These are phyloP conservation scores for Cepphus grylle DNA, from an alignment of 2,113 vertebrate species.

Conservation along the genomic window DNA sequence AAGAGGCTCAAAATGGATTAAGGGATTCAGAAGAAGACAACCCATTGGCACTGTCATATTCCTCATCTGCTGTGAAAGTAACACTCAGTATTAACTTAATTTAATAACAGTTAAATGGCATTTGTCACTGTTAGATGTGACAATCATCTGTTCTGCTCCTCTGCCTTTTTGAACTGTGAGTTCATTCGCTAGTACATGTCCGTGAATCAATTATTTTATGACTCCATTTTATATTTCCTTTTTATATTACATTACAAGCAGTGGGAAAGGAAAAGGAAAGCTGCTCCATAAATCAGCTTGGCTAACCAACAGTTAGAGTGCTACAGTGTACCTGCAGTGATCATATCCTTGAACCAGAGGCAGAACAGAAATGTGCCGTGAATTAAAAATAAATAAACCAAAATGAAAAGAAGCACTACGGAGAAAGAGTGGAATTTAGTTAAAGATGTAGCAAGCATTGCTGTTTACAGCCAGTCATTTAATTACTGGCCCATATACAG, in stretches of 20 bases:
- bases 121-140: conserved; percentile 64
- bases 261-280: conserved; percentile 40
- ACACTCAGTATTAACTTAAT: conserved; percentile 32
- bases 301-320: conserved; percentile 6
- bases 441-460: neutral
- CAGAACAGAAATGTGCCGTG: conserved; percentile 10
- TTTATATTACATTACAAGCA: conserved; percentile 46
- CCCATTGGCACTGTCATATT: neutral
- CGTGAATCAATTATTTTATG: conserved; percentile 70
- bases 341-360: conserved; percentile 40
- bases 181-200: conserved; percentile 50
- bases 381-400: conserved; percentile 51
- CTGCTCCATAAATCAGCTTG: conserved; percentile 49
- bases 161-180: conserved; percentile 53
- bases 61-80: conserved; percentile 34
- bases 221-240: conserved; percentile 59
- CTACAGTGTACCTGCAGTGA: neutral
- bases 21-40: neutral
- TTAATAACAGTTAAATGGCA: conserved; percentile 10
- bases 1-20: neutral
- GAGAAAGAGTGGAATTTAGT: neutral
- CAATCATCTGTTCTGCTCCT: conserved; percentile 57
- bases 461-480: neutral
- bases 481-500: neutral
- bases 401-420: neutral